Base-by-base conservation (phyloP, 2,888 invertebrate species). In the Polyommatus icarus region DNA sequence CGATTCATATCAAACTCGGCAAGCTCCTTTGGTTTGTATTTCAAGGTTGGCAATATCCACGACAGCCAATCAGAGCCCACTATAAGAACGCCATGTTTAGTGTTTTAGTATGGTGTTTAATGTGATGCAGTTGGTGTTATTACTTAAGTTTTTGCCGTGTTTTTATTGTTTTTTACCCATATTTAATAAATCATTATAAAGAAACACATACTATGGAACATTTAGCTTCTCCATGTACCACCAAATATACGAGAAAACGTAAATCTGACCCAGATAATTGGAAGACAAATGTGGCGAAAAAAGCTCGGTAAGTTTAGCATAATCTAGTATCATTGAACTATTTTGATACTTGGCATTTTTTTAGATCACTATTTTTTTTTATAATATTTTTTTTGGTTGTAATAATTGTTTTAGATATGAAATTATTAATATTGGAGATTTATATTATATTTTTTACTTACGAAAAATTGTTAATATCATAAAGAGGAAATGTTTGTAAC, bases 381-480 rank as follows among this genome's bases (percentile, higher is more conserved):
- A 36, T 7, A 32, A 36, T 36, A 18, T 72, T 54, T 54, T 36
- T 36, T 54, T 54, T 54, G 12, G 54, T 12, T 54, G 12, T 54
- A 54, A 40, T 40, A 8, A 54, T 54, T 54, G 54, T 54, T 54
- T 54, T 54, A 54, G 18, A 40, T 40, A 54, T 54, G 54, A 18
- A 54, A 54, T 54, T 54, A 54, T 18, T 54, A 54, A 54, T 54
- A 54, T 54, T 54, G 54, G 54, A 54, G 54, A 54, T 54, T 54
- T 54, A 54, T 54, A 54, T 54, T 54, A 54, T 54, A 54, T 54
- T n/a, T n/a, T n/a, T 54, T 54, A 54, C 54, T 54, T 54, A 54
- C 54, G 54, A 54, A 54, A 20, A 67, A 67, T 67, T 67, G 24
- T 67, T 67, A 67, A 67, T 67, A 67, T 54, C 54, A 54, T 54